Conservation (phyloP, 1,140 invertebrate species). For the Hycleus cichorii region DNA sequence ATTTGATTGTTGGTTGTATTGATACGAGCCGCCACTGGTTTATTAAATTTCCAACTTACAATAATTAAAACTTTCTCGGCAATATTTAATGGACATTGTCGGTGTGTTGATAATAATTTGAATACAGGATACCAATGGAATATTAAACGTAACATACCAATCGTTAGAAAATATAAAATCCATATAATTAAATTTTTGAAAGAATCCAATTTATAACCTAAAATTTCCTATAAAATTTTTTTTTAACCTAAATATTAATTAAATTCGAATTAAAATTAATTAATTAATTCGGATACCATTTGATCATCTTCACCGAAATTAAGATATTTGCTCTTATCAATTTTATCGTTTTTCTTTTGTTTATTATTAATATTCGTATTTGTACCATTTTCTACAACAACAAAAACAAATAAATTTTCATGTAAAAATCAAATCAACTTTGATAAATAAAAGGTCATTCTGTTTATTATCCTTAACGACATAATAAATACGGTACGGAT, state of each 20-base stretch:
- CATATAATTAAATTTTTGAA: slow-evolving; percentile 50
- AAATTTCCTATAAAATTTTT: slow-evolving; percentile 49
- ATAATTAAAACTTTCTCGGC: slow-evolving; percentile 73
- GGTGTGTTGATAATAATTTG: slow-evolving; percentile 66
- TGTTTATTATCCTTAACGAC: too few relatives aligned
- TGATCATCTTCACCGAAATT: slow-evolving; percentile 61
- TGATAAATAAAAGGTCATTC: too few relatives aligned
- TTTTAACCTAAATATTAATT: neutral
- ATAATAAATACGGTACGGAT: too few relatives aligned
- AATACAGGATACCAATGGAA: slow-evolving; percentile 84
- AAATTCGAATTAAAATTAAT: neutral
- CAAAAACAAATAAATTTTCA: too few relatives aligned
- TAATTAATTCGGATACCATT: slow-evolving; percentile 42
- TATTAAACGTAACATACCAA: slow-evolving; percentile 68
- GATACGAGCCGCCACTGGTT: neutral
- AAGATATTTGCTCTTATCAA: slow-evolving; percentile 38
- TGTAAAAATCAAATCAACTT: too few relatives aligned
- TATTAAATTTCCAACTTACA: slow-evolving; percentile 45
- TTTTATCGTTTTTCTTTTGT: too few relatives aligned
- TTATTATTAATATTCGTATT: too few relatives aligned
- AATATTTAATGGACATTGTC: slow-evolving; percentile 56
- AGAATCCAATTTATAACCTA: slow-evolving; percentile 53
- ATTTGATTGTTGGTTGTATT: neutral
- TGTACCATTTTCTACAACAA: too few relatives aligned
- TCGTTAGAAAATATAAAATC: slow-evolving; percentile 56